Conservation (phyloP, 1,140 invertebrate species). For the Tenebrio molitor region DNA sequence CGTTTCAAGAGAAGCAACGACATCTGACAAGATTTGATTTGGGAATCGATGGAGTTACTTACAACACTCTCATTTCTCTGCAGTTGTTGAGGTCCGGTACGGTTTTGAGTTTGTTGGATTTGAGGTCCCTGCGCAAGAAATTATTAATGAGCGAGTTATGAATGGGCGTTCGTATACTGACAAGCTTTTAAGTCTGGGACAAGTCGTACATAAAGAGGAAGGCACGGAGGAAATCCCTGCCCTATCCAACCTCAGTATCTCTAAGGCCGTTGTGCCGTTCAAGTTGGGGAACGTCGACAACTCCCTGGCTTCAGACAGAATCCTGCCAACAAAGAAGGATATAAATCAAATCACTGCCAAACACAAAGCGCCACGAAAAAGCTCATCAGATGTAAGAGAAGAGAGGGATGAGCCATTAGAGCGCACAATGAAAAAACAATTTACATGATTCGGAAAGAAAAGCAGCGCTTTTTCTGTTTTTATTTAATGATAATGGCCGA, state of each 20-base stretch:
- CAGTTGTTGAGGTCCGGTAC: slow-evolving; percentile 82
- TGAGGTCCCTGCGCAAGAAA: slow-evolving; percentile 80
- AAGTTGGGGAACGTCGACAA: slow-evolving; percentile 85
- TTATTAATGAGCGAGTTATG: not conserved
- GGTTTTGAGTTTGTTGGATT: slow-evolving; percentile 81
- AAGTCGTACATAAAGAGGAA: slow-evolving; percentile 79
- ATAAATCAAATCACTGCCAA: slow-evolving; percentile 48
- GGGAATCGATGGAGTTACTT: too few relatives aligned
- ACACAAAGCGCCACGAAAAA: slow-evolving; percentile 18
- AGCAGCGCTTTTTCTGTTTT: not conserved
- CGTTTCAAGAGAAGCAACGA: too few relatives aligned
- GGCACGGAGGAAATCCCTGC: slow-evolving; percentile 81
- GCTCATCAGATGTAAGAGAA: slow-evolving; percentile 10
- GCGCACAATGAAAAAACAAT: slow-evolving; percentile 32
- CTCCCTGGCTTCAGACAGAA: slow-evolving; percentile 86
- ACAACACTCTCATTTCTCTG: slow-evolving; percentile 86
- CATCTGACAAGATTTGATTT: too few relatives aligned
- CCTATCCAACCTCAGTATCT: slow-evolving; percentile 86
- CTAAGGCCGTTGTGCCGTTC: slow-evolving; percentile 82
- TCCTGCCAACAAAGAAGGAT: slow-evolving; percentile 70
- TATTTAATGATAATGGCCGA: not conserved
- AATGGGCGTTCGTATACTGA: slow-evolving; percentile 71
- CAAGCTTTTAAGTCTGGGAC: slow-evolving; percentile 87
- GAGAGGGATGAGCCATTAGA: slow-evolving; percentile 10
- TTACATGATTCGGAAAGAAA: not conserved